Evolutionary conservation across 1,140 invertebrate species (phyloP), one percentile per base, ranked within the genome.

Genomic region (Bicyclus anynana): DNA sequence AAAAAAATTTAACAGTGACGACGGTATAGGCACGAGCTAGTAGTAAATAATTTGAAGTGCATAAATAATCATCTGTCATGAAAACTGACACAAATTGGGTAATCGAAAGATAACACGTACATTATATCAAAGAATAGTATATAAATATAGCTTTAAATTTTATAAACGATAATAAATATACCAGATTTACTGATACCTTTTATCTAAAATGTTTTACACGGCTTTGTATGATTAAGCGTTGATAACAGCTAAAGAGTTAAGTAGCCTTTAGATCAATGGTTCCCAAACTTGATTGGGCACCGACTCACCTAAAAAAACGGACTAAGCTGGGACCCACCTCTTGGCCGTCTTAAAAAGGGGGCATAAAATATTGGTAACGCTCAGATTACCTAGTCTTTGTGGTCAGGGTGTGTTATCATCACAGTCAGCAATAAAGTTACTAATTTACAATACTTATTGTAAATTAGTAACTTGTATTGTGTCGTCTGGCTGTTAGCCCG

Each of bases 171-270:
- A 46, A 27, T 18, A 59, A 6, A 51, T 69, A 51, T 75, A 70
- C 65, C 59, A 77, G 80, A 84, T 86, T 84, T 73, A 49, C 61
- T 70, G 78, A 86, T 84, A 84, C 72, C 14, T 62, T 62, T 80
- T 84, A 86, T 86, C 83, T 75, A 51, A 67, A 71, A 67, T 77
- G 71, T 68, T 61, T 71, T 67, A 72, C 55, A 76, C 71, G 74
- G 59, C 49, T 72, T 56, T 51, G 68, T 53, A 62, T 67, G 80
- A 78, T 81, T 78, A 78, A 2, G 50, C 53, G 50, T 33, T 84
- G 81, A 80, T 59, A 76, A 70, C 75, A 78, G 79, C 74, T 72
- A 74, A 69, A 53, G 62, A 76, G 76, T 84, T 86, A 84, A 86
- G 74, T 75, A 80, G 73, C 80, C 73, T 75, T 67, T 73, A 23